Conservation (phyloP, 2,113 vertebrate species). For the Bucco capensis region DNA sequence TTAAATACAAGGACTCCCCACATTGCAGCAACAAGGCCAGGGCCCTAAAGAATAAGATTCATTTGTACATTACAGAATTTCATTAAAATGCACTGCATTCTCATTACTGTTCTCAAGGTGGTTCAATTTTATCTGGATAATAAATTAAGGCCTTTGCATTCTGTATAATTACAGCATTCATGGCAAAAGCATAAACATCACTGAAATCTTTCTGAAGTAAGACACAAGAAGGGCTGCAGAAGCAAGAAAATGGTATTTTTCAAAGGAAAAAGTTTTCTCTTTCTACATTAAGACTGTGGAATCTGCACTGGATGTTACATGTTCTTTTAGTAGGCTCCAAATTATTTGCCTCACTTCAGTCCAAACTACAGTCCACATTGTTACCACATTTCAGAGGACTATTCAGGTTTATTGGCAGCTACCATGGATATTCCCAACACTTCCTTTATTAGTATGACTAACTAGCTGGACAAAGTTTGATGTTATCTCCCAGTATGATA, state of each 20-base stretch:
- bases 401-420: neutral
- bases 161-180: neutral
- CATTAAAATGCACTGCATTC: neutral
- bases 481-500: neutral
- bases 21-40: conserved; percentile 84
- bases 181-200: neutral
- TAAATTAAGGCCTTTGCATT: neutral
- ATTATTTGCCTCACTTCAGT: neutral
- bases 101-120: neutral
- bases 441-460: neutral
- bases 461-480: neutral
- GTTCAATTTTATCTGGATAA: neutral
- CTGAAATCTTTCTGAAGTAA: neutral
- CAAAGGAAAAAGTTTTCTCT: neutral
- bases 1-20: conserved; percentile 88
- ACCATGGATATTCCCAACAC: neutral
- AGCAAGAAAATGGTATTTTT: neutral
- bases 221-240: neutral
- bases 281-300: neutral
- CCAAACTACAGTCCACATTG: neutral
- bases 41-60: conserved; percentile 75
- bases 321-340: neutral
- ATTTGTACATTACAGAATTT: neutral
- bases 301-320: neutral
- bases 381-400: neutral